These are phyloP conservation scores for Halictus ligatus DNA, from an alignment of 2,888 invertebrate genomes.

Conservation along the genomic window DNA sequence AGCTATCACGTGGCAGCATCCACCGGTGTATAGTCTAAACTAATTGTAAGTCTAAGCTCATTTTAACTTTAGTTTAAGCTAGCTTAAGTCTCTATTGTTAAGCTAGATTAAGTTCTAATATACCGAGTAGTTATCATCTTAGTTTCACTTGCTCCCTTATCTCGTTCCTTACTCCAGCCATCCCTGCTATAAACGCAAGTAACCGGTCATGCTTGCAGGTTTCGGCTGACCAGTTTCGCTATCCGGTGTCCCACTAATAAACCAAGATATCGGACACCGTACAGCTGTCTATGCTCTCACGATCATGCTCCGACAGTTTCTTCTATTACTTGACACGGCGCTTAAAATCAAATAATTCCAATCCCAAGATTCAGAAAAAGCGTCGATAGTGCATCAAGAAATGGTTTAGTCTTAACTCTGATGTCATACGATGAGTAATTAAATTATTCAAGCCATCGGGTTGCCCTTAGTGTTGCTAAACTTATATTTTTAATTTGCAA, in stretches of 20 bases:
- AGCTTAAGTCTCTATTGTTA: slow-evolving; percentile 4
- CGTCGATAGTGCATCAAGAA: too few species aligned
- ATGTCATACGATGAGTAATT: background rate
- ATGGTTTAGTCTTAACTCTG: too few species aligned
- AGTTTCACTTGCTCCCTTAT: background rate
- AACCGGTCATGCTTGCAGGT: background rate
- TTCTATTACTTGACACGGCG: background rate
- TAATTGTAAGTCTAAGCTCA: slow-evolving; percentile 25
- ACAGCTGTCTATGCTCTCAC: background rate
- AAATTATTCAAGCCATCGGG: background rate
- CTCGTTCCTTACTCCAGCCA: background rate
- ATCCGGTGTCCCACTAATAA: background rate
- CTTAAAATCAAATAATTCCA: background rate
- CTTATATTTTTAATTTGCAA: background rate
- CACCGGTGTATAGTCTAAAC: background rate
- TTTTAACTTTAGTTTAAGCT: slow-evolving; percentile 4
- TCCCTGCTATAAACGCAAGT: background rate
- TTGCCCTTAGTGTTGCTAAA: background rate
- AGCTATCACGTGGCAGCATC: background rate
- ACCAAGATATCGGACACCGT: background rate
- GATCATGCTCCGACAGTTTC: background rate
- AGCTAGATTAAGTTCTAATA: slow-evolving; percentile 14
- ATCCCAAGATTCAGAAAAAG: background rate
- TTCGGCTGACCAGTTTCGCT: background rate
- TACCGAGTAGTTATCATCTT: slow-evolving; percentile 4